Evolutionary conservation across 1,140 invertebrate genomes (phyloP).

Genomic region (Tetragnatha versicolor): DNA sequence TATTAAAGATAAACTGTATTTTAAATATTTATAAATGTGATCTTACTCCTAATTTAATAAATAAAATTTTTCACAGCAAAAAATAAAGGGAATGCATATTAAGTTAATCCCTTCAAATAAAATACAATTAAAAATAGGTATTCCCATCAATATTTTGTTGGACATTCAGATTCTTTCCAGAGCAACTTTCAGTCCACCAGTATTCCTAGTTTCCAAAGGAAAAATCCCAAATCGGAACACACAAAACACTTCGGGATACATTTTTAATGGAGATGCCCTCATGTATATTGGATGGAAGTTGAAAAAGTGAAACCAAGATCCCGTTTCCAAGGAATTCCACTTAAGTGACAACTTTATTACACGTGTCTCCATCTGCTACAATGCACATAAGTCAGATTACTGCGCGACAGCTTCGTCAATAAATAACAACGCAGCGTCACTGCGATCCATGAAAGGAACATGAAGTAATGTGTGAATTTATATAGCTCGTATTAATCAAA

Average conservation of each 20-base stretch:
- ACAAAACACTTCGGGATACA: conserved; percentile 22
- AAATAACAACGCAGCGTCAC: not conserved
- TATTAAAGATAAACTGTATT: too few species aligned
- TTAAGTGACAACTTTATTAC: conserved; percentile 50
- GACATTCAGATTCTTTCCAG: too few species aligned
- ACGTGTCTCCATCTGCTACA: conserved; percentile 8
- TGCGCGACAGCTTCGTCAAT: not conserved
- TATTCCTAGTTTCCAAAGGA: not conserved
- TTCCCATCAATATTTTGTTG: too few species aligned
- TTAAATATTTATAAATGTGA: too few species aligned
- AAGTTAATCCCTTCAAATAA: too few species aligned
- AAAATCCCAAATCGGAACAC: not conserved
- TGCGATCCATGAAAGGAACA: not conserved
- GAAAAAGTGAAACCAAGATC: conserved; percentile 26
- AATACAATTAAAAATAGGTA: too few species aligned
- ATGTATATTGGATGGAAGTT: conserved; percentile 41
- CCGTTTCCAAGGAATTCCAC: not conserved
- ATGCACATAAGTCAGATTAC: conserved; percentile 15
- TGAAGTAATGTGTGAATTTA: not conserved
- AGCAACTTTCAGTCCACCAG: too few species aligned
- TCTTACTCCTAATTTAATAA: too few species aligned
- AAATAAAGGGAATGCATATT: too few species aligned
- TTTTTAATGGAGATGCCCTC: conserved; percentile 26
- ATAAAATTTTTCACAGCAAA: too few species aligned
- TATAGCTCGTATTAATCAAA: conserved; percentile 1